Evolutionary conservation across 2,113 vertebrate genomes (phyloP), one percentile per base, ranked within the genome.

Genomic region (Phaetusa simplex): DNA sequence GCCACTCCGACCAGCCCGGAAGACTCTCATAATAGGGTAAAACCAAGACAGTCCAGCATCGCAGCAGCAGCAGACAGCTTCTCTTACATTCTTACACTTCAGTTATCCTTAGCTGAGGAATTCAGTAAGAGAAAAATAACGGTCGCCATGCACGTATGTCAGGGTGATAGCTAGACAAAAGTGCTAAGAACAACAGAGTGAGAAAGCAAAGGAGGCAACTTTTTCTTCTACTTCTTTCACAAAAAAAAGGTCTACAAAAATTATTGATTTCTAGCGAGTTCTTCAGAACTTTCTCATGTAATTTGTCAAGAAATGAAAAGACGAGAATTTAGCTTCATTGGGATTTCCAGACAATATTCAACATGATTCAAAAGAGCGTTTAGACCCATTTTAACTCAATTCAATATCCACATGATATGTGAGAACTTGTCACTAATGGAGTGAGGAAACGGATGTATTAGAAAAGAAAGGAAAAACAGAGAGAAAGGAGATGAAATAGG

Each of bases 351-450:
- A 74, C 16, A 74, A 80, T 62, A 92, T 78, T 77, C 69, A 77
- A 43, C n/a, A 32, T 9, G 50, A 83, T 27, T 86, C 55, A 81
- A 88, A 94, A 74, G 59, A 86, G 30, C 32, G 42, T 74, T 78
- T 95, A 59, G 76, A 70, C 42, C 86, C 61, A 89, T 64, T 5
- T 91, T 73, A 96, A 95, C 77, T 86, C 89, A 81, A 81, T 62
- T 88, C 55, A 67, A 62, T 84, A 95, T 61, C 45, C 55, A 96
- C 83, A 55, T 10, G 32, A 86, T 88, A 91, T 5, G 30, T 65
- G 66, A 88, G 55, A 91, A 74, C 21, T 65, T 79, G 61, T 79
- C 76, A 69, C 84, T 85, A 87, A 85, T 52, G 26, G 73, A 87
- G 23, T 71, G 69, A 78, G 43, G 80, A 88, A 96, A 91, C 27